These are phyloP conservation scores for Entomyzon cyanotis DNA, from an alignment of 2,113 vertebrate genomes.

Conservation along the genomic window DNA sequence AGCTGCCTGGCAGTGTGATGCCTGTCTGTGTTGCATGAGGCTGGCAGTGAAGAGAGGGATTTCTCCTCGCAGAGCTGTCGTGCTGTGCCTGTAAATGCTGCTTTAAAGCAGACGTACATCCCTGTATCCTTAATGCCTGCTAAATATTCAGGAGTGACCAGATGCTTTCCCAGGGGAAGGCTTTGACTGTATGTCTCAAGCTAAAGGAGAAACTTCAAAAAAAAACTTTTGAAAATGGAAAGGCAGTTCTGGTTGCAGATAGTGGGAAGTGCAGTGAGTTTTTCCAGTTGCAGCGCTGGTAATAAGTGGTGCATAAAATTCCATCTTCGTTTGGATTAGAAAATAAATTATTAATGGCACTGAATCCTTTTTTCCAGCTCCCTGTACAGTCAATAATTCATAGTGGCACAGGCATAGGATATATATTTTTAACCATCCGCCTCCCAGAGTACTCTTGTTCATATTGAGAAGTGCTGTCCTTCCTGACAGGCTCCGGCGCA, in stretches of 20 bases:
- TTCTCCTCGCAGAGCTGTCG: not conserved
- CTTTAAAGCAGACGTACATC: not conserved
- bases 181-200: not conserved
- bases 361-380: slow-evolving; percentile 27
- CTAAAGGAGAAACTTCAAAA: not conserved
- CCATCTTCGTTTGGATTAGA: slow-evolving; percentile 43
- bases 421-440: slow-evolving; percentile 41
- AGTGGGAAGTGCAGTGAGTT: not conserved
- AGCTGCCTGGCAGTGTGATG: not conserved
- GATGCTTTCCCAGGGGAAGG: not conserved
- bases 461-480: not conserved
- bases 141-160: slow-evolving; percentile 16
- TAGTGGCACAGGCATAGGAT: not conserved
- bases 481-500: not conserved
- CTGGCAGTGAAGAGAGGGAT: not conserved
- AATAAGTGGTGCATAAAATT: slow-evolving; percentile 70
- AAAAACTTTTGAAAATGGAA: not conserved
- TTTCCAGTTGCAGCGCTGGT: slow-evolving; percentile 4
- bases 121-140: not conserved
- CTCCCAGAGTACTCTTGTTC: not conserved
- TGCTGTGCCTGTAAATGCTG: not conserved
- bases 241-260: not conserved
- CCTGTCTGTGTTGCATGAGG: not conserved
- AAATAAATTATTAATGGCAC: slow-evolving; percentile 43
- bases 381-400: slow-evolving; percentile 61